Evolutionary conservation across 2,113 vertebrate species (phyloP).

Genomic region (Mixornis gularis): DNA sequence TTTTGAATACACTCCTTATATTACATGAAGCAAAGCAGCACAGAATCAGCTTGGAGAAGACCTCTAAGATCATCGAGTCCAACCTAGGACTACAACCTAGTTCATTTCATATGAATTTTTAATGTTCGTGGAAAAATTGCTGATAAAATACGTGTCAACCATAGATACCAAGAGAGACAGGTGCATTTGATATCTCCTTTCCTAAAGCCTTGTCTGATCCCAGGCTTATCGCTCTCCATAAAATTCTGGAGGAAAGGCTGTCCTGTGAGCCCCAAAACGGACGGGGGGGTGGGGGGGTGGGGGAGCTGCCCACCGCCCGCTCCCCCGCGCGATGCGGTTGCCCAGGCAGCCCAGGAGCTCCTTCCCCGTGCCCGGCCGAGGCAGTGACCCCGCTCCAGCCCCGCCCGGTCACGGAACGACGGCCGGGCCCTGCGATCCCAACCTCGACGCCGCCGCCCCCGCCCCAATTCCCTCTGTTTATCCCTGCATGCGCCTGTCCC

Average conservation of each 20-base stretch:
- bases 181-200: rapidly evolving
- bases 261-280: rapidly evolving
- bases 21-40: neutral
- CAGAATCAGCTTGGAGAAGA: neutral
- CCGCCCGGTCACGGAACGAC: rapidly evolving
- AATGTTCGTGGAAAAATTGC: neutral
- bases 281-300: neutral
- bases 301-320: neutral
- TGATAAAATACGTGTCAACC: neutral
- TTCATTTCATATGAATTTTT: neutral
- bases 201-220: neutral
- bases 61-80: neutral
- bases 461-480: constrained; percentile 19
- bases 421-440: rapidly evolving
- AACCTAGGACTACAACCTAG: neutral
- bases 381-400: neutral
- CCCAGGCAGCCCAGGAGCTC: neutral
- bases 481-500: constrained; percentile 20
- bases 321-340: neutral
- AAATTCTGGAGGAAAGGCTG: neutral
- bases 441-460: neutral
- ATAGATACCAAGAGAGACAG: neutral
- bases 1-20: neutral
- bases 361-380: neutral
- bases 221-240: neutral